Base-by-base conservation (phyloP, 2,888 invertebrate genomes). In the Kuschelorhynchus macadamiae region DNA sequence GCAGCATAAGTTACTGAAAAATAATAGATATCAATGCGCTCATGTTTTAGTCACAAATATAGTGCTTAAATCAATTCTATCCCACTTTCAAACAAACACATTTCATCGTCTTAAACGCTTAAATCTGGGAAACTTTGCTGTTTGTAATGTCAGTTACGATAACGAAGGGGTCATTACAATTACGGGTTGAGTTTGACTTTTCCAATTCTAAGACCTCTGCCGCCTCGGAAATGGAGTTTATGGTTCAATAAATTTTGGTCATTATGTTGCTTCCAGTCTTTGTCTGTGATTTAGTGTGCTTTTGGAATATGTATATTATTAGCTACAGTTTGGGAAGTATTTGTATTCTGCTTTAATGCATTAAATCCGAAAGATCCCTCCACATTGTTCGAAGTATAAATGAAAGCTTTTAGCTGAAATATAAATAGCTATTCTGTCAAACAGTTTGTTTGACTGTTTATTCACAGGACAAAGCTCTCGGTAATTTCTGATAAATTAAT, bases 241-340 rank as follows among this genome's bases (percentile, higher is more conserved):
- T 67, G 67, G 62, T 41, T 67, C 61, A 67, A 67, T 67, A 67
- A 67, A 44, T 57, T 62, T 56, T 12, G 53, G 65, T 66, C 65
- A 53, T 66, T 53, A 66, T 46, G 53, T 55, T 36, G 33, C 53
- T 39, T 33, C 18, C 52, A 47, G 60, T 53, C 59, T 59, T 59
- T 46, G 59, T 66, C 53, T 53, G 46, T 53, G 53, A 66, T 66
- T 60, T 60, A 46, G 46, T 32, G 56, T 41, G 16, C 42, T 50
- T 49, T 42, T 44, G 47, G 44, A 39, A 60, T 60, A 60, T 66
- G 46, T 55, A 53, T 47, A 60, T 39, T 60, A 60, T 60, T 60
- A 55, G 52, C 52, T 52, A 8, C 12, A 16, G 36, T 52, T 52
- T 52, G 52, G 17, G 17, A 16, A 52, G 11, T 33, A 33, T 52